A percentile compares a stretch with the other conserved stretches of the same genome.
Evolutionary conservation across 2,797 vertebrate genomes (phyloP).

Genomic region (Galago senegalensis): DNA sequence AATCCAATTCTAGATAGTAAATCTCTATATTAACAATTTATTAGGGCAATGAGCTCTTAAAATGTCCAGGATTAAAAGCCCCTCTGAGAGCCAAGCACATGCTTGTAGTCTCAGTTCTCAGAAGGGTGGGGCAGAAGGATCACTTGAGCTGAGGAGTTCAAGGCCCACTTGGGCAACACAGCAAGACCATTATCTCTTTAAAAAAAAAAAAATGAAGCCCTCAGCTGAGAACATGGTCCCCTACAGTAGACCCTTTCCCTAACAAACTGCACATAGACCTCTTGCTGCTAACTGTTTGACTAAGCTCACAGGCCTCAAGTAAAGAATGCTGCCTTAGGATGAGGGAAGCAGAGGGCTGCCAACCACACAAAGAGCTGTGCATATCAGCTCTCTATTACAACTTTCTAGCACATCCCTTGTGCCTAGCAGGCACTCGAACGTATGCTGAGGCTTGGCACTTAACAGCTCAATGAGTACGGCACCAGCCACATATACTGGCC

Average conservation of each 20-base stretch:
- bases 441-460: background rate
- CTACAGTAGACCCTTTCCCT: background rate
- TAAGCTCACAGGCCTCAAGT: background rate
- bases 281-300: background rate
- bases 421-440: background rate
- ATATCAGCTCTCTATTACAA: background rate
- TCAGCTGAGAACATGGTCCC: background rate
- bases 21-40: background rate
- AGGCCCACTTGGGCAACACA: background rate
- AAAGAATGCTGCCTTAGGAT: background rate
- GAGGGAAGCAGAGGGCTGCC: background rate
- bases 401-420: background rate
- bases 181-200: background rate
- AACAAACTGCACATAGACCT: background rate
- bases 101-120: background rate
- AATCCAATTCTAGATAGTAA: constrained; percentile 3
- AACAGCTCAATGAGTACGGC: no score
- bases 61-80: background rate
- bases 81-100: background rate
- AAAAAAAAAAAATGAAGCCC: background rate
- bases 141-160: background rate
- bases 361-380: background rate
- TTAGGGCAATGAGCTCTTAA: background rate
- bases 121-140: background rate
- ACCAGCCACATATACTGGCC: no score